Evolutionary conservation across 64 coral and sea anemone genomes (phyloP).

Genomic region (Dendronephthya gigantea): DNA sequence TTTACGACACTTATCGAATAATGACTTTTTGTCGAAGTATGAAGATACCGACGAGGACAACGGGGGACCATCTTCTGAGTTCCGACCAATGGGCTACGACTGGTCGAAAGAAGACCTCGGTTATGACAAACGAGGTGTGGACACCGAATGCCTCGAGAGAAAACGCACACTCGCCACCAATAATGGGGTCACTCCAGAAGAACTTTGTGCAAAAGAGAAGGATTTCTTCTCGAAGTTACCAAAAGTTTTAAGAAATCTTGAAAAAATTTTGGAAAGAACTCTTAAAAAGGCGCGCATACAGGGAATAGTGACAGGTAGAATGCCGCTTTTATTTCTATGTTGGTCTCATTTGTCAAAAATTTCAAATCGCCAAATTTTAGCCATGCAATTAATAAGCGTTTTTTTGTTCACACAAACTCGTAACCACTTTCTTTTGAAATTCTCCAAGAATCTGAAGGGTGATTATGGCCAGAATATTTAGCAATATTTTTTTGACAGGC

Average conservation of each 20-base stretch:
- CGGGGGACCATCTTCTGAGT: conserved; percentile 21
- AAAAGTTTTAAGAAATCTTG: neutral
- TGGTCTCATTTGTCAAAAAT: neutral
- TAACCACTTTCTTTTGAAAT: too few species aligned
- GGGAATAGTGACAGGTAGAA: conserved; percentile 6
- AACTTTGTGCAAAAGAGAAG: neutral
- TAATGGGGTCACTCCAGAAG: neutral
- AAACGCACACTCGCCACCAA: neutral
- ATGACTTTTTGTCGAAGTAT: too few species aligned
- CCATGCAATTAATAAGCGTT: too few species aligned
- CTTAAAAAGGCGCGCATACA: neutral
- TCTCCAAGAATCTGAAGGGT: too few species aligned
- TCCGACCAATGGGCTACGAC: conserved; percentile 25
- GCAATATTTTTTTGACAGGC: neutral
- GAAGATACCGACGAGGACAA: neutral
- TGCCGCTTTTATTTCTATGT: neutral
- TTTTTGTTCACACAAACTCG: too few species aligned
- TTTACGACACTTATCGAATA: too few species aligned
- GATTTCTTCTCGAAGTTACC: conserved; percentile 13
- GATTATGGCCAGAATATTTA: too few species aligned
- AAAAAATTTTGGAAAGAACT: neutral
- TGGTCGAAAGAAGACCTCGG: neutral
- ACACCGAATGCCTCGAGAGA: neutral
- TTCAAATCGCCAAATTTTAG: neutral
- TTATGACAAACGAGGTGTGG: neutral